Conservation (phyloP, 2,113 vertebrate species). For the Charadrius vociferus region DNA sequence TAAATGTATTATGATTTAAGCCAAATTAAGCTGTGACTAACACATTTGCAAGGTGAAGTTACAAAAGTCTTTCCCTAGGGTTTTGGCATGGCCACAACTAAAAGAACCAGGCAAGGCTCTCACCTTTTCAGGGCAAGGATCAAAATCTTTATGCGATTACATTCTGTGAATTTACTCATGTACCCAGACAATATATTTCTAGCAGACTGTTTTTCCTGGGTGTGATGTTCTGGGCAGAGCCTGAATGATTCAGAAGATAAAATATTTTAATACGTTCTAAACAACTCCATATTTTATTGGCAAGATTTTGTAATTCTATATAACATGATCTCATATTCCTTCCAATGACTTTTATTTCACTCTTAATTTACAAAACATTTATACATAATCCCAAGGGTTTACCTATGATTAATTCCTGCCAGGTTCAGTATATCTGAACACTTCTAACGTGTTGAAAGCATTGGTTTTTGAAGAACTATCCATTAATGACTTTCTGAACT, state of each 20-base stretch:
- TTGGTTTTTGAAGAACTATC: conserved; percentile 80
- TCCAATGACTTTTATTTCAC: conserved; percentile 32
- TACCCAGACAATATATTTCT: not conserved
- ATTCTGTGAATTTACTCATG: not conserved
- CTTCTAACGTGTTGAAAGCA: conserved; percentile 73
- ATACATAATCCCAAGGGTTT: conserved; percentile 56
- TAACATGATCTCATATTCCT: not conserved
- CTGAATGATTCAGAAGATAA: not conserved
- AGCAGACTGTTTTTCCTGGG: not conserved
- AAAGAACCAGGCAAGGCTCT: not conserved
- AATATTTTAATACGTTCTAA: not conserved
- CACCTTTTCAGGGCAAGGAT: not conserved
- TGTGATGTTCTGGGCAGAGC: not conserved
- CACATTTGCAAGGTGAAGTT: not conserved
- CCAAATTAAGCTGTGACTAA: not conserved
- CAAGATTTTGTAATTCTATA: not conserved
- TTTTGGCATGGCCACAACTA: not conserved
- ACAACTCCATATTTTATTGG: not conserved
- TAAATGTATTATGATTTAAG: not conserved
- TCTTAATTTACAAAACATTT: conserved; percentile 62
- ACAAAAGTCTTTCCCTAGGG: not conserved
- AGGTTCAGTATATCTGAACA: conserved; percentile 72
- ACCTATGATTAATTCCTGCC: conserved; percentile 79
- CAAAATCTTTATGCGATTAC: not conserved
- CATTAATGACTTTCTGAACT: conserved; percentile 85